Evolutionary conservation across 2,113 vertebrate species (phyloP).

Genomic region (Plestiodon gilberti): DNA sequence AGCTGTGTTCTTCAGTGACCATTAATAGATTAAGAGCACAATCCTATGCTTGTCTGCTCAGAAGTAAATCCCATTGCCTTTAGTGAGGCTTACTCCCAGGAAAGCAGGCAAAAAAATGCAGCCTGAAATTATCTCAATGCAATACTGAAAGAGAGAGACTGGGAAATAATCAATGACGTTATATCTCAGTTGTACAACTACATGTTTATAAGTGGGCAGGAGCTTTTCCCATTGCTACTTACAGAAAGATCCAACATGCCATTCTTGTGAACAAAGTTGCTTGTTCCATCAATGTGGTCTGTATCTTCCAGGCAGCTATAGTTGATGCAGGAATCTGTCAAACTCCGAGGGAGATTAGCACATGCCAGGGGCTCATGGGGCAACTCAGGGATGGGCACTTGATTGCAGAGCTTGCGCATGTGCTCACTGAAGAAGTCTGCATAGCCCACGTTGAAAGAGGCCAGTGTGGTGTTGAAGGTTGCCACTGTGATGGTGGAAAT

Average conservation of each 20-base stretch:
- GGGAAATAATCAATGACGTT: constrained; percentile 42
- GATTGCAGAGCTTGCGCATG: constrained; percentile 97
- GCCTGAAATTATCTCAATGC: constrained; percentile 59
- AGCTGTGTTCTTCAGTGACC: constrained; percentile 37
- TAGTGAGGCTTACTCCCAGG: too few relatives aligned
- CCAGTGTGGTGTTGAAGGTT: constrained; percentile 97
- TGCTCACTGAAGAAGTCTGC: constrained; percentile 98
- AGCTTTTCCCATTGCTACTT: constrained; percentile 69
- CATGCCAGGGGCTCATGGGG: constrained; percentile 92
- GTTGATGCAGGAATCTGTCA: constrained; percentile 99
- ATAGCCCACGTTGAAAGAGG: constrained; percentile 97
- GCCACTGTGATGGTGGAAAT: constrained; percentile 99
- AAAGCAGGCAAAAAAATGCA: too few relatives aligned
- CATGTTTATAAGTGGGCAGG: constrained; percentile 54
- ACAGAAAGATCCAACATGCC: constrained; percentile 98
- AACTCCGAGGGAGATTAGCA: constrained; percentile 93
- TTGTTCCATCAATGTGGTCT: constrained; percentile 95
- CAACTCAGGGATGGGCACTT: constrained; percentile 89
- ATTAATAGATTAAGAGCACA: too few relatives aligned
- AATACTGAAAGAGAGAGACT: constrained; percentile 60
- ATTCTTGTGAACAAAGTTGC: constrained; percentile 97
- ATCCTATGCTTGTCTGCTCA: too few relatives aligned
- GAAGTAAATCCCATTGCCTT: constrained; percentile 10
- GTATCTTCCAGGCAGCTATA: constrained; percentile 96
- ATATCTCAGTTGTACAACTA: constrained; percentile 47